Evolutionary conservation across 2,113 vertebrate genomes (phyloP), one percentile per base, ranked within the genome.

Genomic region (Corythornis madagascariensis): DNA sequence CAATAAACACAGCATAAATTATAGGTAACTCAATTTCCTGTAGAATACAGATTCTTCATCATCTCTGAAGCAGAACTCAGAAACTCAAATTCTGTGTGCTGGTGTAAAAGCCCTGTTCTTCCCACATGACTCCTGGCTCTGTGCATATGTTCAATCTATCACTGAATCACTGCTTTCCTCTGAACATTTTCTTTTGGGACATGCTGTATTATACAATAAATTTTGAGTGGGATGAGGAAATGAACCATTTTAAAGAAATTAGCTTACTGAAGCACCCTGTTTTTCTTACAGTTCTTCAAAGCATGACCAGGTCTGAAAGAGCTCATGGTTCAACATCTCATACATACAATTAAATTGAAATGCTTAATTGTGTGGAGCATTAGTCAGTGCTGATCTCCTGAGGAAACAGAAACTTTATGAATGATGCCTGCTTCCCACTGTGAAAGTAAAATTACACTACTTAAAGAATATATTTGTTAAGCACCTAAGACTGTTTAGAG

Each of bases 341-440:
- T 55, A 76, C 35, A 60, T 14, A 65, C 42, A 87, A 79, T 82
- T 82, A 92, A 79, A 94, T 82, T 85, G 89, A 92, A 93, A 92
- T n/a, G 50, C 52, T 90, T 89, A 94, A 85, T 73, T 85, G 78
- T 83, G 52, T 31, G 66, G 53, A 91, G n/a, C 29, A 35, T 83
- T 92, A 89, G 59, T 48, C 75, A 76, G 60, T 77, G 52, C 56
- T 63, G 60, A 78, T 91, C 81, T 94, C 71, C 77, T 53, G 71
- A 77, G 90, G 71, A 90, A 96, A 83, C 1, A 66, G 25, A 38
- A 91, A 80, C 55, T 89, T 94, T 89, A 73, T 92, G 89, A 94
- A 96, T 92, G 91, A 90, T 85, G 31, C n/a, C 74, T 90, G 38
- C 83, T 81, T 90, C 81, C 81, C 81, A 85, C 59, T 76, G 59